Conservation (phyloP, 2,797 vertebrate species). For the Sitta carolinensis region DNA sequence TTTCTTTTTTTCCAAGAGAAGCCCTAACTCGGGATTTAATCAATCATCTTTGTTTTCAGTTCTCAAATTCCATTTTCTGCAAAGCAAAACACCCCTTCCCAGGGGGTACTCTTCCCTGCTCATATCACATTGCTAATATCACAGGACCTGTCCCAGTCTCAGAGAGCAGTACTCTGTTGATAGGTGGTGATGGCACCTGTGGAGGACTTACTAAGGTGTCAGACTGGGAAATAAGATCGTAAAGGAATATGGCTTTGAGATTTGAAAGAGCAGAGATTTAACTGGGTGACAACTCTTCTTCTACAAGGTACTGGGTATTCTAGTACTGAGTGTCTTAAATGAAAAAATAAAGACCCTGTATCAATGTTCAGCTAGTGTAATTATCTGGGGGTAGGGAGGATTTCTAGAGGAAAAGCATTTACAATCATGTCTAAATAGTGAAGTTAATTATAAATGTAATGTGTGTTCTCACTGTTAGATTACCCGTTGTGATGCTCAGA, state of each 20-base stretch:
- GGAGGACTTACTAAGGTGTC: background rate
- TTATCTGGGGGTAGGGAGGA: background rate
- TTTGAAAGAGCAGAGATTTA: background rate
- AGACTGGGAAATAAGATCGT: background rate
- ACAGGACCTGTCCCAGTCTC: background rate
- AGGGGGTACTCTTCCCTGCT: background rate
- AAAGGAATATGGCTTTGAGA: background rate
- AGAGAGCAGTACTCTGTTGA: background rate
- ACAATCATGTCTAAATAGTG: background rate
- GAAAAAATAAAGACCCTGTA: background rate
- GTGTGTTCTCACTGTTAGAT: background rate
- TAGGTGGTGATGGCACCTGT: conserved; percentile 10
- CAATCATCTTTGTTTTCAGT: background rate
- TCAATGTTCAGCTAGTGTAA: background rate
- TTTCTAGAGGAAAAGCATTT: background rate
- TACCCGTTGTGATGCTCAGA: background rate
- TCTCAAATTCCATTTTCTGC: background rate
- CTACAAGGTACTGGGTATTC: background rate
- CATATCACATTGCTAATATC: background rate
- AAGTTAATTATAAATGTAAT: background rate
- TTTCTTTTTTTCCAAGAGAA: background rate
- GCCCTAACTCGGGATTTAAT: background rate
- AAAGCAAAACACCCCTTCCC: background rate
- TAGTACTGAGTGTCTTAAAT: background rate
- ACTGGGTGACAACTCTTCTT: background rate